phyloP scores from a whole-genome alignment of 2,113 vertebrate species.

The Columbina picui region DNA sequence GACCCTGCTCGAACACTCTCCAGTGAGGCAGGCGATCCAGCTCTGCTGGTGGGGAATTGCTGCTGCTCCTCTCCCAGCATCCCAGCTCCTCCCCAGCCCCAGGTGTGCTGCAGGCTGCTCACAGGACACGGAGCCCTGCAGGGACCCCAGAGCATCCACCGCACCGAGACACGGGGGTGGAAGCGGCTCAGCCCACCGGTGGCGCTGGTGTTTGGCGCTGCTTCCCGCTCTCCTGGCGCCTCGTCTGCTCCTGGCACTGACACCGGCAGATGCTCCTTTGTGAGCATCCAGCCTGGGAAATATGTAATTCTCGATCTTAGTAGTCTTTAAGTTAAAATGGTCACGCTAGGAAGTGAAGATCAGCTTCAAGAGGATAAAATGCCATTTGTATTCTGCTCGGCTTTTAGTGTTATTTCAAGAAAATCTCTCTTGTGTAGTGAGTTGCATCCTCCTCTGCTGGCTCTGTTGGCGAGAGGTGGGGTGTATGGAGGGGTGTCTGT shows the following conservation, averaged over 20 bases:
- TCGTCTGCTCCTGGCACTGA: rapidly evolving
- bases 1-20: rapidly evolving
- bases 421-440: neutral
- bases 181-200: rapidly evolving
- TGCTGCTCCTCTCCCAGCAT: neutral
- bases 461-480: rapidly evolving
- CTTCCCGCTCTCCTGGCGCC: neutral
- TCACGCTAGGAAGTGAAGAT: neutral
- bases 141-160: rapidly evolving
- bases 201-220: conserved; percentile 20
- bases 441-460: rapidly evolving
- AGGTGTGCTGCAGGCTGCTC: neutral
- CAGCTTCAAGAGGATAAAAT: neutral
- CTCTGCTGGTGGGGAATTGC: no score
- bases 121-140: rapidly evolving
- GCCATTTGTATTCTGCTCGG: neutral
- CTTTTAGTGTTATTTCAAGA: neutral
- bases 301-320: neutral
- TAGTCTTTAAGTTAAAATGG: neutral
- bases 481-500: neutral
- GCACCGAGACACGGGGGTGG: rapidly evolving
- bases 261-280: rapidly evolving
- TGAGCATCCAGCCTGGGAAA: neutral
- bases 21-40: rapidly evolving
- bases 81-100: neutral